Evolutionary conservation across 2,797 vertebrate genomes (phyloP), one percentile per base, ranked within the genome.

Genomic region (Rhinella marina): DNA sequence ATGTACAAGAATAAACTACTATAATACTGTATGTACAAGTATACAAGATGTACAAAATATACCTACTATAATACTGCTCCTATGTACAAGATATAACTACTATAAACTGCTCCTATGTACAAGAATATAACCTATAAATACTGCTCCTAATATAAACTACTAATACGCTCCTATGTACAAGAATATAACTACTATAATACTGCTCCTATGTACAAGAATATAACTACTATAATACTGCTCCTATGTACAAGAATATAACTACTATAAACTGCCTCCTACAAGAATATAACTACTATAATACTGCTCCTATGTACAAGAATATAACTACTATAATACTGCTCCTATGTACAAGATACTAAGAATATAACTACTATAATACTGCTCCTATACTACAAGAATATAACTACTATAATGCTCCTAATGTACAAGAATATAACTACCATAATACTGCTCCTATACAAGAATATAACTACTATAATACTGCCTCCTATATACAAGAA

Each of bases 151-250:
- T n/a, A n/a, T n/a, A n/a, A n/a, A n/a, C n/a, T n/a, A n/a, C n/a
- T n/a, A n/a, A n/a, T n/a, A n/a, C n/a, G n/a, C 64, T 27, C 64
- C 64, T 68, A 68, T 68, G 17, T 68, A 68, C 25, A 68, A 16
- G 64, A n/a, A 68, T 68, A 68, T 68, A 68, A 68, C 61, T 68
- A 68, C 64, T 62, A 68, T 68, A 68, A 68, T 68, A 68, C 64
- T 68, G 25, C 64, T 16, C 25, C 64, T 68, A 68, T 68, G 17
- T 68, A 68, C 64, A 68, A 29, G 64, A 68, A 68, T 68, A 68
- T 68, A 68, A 68, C 64, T 68, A 68, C 64, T 68, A 68, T 68
- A 68, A 68, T 64, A 64, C 23, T 59, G 14, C 3, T n/a, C 61
- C 61, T 23, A 62, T 62, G 21, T 62, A 62, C 61, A 62, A 62